These are phyloP conservation scores for Pinna nobilis DNA, from an alignment of 1,140 invertebrate genomes.

Conservation along the genomic window DNA sequence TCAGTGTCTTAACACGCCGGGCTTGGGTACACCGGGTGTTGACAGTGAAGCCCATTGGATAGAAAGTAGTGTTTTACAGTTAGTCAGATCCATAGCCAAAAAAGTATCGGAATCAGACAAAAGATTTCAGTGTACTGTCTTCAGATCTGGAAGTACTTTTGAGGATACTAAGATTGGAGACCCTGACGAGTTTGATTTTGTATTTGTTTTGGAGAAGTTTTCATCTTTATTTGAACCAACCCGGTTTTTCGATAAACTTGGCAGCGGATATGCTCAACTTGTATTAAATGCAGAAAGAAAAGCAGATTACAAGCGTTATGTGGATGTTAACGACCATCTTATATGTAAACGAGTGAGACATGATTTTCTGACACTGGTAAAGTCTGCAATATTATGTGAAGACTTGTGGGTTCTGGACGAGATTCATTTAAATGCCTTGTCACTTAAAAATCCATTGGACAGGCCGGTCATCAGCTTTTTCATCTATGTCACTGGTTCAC, in stretches of 20 bases:
- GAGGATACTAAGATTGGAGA: constrained; percentile 12
- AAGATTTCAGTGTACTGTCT: constrained; percentile 4
- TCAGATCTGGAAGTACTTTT: neutral
- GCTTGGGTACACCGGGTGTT: neutral
- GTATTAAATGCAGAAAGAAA: neutral
- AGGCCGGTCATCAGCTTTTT: neutral
- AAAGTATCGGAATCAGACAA: neutral
- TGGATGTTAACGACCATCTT: neutral
- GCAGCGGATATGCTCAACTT: neutral
- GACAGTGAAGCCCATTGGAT: neutral
- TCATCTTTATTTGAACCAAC: neutral
- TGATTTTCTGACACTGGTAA: neutral
- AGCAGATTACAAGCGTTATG: neutral
- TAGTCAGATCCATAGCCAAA: neutral
- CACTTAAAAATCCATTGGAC: neutral
- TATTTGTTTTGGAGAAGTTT: constrained; percentile 2
- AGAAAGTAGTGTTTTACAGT: neutral
- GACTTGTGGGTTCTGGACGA: neutral
- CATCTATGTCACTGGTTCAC: neutral
- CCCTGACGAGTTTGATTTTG: constrained; percentile 15
- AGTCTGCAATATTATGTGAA: neutral
- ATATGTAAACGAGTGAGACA: neutral
- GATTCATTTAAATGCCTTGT: neutral
- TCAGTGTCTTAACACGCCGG: neutral
- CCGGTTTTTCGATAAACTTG: neutral